A percentile compares a stretch with the other conserved stretches of the same genome.
phyloP scores from a whole-genome alignment of 1,140 invertebrate species.

The Saxidomus purpurata region DNA sequence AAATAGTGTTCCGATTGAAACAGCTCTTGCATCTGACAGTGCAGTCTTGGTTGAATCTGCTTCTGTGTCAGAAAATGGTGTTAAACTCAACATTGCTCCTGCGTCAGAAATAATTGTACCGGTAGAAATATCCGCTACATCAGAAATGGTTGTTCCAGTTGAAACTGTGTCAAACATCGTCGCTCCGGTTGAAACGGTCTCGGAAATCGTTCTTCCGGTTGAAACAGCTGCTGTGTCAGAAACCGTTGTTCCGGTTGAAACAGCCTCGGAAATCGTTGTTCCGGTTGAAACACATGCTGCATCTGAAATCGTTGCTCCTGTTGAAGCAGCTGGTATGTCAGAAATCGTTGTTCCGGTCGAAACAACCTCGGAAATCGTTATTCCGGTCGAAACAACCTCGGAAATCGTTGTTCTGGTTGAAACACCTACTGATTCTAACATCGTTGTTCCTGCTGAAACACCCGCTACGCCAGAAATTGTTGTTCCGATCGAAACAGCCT shows the following conservation, averaged over 20 bases:
- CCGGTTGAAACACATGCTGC: background rate
- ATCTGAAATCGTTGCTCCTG: background rate
- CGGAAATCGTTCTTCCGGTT: background rate
- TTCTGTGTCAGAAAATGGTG: background rate
- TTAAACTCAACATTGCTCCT: background rate
- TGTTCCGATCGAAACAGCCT: background rate
- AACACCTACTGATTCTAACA: background rate
- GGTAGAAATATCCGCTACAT: background rate
- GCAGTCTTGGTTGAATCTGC: too few relatives aligned
- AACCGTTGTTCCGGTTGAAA: background rate
- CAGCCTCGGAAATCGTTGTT: background rate
- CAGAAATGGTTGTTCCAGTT: background rate
- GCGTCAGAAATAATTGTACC: too few relatives aligned
- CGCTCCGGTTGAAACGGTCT: background rate
- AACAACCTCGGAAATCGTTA: background rate
- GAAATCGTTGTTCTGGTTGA: background rate
- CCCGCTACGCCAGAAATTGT: background rate
- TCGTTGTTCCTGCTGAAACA: background rate
- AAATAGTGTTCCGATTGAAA: background rate
- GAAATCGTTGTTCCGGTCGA: background rate
- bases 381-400: background rate
- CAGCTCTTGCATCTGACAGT: background rate
- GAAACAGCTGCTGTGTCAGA: background rate
- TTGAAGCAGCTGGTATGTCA: background rate
- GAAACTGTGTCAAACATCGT: background rate